Percentiles rank a stretch among this genome's conserved stretches.
These are phyloP conservation scores for Hermaeophaga mercurialis DNA, from an alignment of 2,888 invertebrate species.

Conservation along the genomic window DNA sequence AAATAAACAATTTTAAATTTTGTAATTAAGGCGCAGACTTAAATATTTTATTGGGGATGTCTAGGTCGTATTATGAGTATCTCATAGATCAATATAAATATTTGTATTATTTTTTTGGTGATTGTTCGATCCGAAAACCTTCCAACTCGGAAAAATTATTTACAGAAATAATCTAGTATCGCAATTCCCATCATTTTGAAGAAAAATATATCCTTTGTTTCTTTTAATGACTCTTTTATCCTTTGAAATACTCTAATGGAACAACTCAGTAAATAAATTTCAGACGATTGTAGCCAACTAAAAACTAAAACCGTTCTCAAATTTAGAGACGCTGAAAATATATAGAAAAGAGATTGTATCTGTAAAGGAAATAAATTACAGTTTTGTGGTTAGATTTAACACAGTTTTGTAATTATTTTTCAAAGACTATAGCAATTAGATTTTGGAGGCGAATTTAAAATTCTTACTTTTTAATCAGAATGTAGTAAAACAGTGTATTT, in stretches of 20 bases:
- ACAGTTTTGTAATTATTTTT: background rate
- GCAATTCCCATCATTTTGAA: slow-evolving; percentile 1
- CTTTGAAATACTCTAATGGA: slow-evolving; percentile 3
- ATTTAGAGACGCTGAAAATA: background rate
- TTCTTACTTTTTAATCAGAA: too few species aligned
- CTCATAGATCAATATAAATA: too few species aligned
- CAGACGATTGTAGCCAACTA: background rate
- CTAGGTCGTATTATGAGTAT: too few species aligned
- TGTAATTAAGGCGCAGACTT: too few species aligned
- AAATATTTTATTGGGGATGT: too few species aligned
- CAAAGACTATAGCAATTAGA: too few species aligned
- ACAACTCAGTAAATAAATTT: slow-evolving; percentile 12
- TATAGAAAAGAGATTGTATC: background rate
- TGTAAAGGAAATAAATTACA: background rate
- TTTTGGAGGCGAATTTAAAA: too few species aligned
- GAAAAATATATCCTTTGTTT: slow-evolving; percentile 9
- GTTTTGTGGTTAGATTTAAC: too few species aligned
- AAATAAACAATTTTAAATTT: too few species aligned
- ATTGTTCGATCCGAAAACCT: background rate
- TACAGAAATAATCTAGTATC: background rate
- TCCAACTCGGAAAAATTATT: too few species aligned
- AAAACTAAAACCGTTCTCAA: background rate
- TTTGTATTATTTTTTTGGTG: too few species aligned
- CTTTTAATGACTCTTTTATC: slow-evolving; percentile 7
- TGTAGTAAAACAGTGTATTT: too few species aligned